Conservation (phyloP, 2,888 invertebrate genomes). For the Cinara cedri region DNA sequence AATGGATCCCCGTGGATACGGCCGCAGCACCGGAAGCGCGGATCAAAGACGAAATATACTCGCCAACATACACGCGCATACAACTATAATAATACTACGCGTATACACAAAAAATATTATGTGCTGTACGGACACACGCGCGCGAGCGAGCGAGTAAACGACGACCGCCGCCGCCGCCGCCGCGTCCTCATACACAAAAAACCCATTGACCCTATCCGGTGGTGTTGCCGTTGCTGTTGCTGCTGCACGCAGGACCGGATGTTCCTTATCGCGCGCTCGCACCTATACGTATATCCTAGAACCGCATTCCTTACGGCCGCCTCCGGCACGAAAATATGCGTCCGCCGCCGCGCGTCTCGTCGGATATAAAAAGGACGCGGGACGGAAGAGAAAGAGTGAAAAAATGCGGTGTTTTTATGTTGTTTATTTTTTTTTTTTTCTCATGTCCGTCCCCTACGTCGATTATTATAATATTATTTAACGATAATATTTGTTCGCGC, state of each 20-base stretch:
- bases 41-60: conserved; percentile 43
- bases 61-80: conserved; percentile 10
- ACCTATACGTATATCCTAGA: conserved; percentile 38
- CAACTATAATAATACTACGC: background rate
- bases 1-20: conserved; percentile 33
- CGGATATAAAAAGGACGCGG: background rate
- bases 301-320: conserved; percentile 50
- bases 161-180: background rate
- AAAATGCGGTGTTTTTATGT: conserved; percentile 25
- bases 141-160: background rate
- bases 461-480: conserved; percentile 38
- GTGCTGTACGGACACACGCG: background rate
- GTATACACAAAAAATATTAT: background rate
- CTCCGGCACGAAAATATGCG: conserved; percentile 4
- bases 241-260: conserved; percentile 56
- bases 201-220: conserved; percentile 56
- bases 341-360: background rate
- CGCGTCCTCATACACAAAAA: conserved; percentile 52
- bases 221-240: too few species aligned
- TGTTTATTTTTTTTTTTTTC: background rate
- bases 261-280: conserved; percentile 53
- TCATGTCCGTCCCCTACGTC: background rate
- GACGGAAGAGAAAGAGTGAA: conserved; percentile 3
- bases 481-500: conserved; percentile 43
- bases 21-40: conserved; percentile 35